These are phyloP conservation scores for Hypsibius dujardini DNA, from an alignment of 1,140 invertebrate species.

Conservation along the genomic window DNA sequence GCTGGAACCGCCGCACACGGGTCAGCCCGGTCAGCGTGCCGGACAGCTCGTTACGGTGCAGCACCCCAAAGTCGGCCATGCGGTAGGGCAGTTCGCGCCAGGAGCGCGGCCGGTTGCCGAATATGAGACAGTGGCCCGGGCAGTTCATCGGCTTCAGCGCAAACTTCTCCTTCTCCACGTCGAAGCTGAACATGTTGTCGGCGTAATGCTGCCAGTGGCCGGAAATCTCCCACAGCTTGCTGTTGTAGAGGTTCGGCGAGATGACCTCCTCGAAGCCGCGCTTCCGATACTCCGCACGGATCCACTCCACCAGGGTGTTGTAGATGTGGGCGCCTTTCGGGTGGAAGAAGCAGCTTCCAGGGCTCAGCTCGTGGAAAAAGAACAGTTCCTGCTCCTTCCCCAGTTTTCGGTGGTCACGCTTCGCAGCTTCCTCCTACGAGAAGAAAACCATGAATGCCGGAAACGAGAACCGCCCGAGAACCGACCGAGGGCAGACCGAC, in stretches of 20 bases:
- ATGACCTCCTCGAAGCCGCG: constrained; percentile 93
- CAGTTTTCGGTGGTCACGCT: constrained; percentile 87
- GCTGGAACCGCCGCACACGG: constrained; percentile 83
- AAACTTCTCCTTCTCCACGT: constrained; percentile 91
- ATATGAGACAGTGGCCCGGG: constrained; percentile 86
- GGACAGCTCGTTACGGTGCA: constrained; percentile 88
- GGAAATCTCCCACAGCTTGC: constrained; percentile 88
- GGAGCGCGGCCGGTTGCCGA: constrained; percentile 64
- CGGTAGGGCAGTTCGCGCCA: constrained; percentile 86
- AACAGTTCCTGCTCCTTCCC: constrained; percentile 81
- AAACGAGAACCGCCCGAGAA: too few species aligned
- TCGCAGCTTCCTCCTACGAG: constrained; percentile 92
- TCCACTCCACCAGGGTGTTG: constrained; percentile 73
- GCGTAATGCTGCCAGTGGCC: constrained; percentile 97
- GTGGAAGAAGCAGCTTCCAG: constrained; percentile 94
- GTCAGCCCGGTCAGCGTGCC: constrained; percentile 87
- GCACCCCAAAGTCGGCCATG: constrained; percentile 89
- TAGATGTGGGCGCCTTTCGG: constrained; percentile 92
- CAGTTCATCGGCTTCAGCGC: constrained; percentile 99
- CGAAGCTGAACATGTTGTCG: constrained; percentile 92
- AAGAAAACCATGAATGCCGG: constrained; percentile 30
- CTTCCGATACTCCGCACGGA: constrained; percentile 68
- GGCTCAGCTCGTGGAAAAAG: constrained; percentile 95
- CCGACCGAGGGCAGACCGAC: too few species aligned
- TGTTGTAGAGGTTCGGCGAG: constrained; percentile 89